Percentiles rank a stretch among this genome's conserved stretches.
These are phyloP conservation scores for Platyrinchus mystaceus DNA, from an alignment of 2,797 vertebrate species.

Conservation along the genomic window DNA sequence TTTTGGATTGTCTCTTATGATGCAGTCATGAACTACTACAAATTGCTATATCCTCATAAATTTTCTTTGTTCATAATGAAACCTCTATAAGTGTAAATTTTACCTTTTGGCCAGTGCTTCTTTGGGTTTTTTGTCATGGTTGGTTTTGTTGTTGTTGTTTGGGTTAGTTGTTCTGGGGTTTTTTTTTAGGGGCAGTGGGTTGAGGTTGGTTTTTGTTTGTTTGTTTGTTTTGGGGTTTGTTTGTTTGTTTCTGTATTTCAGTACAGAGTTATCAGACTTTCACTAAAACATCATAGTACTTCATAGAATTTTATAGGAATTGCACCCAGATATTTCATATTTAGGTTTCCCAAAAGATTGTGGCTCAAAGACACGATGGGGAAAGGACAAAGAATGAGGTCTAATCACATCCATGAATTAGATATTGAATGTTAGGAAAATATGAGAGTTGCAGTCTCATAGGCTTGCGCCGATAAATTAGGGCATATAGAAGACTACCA, in stretches of 20 bases:
- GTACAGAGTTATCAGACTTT: background rate
- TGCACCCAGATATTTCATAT: background rate
- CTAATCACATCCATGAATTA: background rate
- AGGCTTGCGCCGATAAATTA: background rate
- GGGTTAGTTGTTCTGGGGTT: background rate
- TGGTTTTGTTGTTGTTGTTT: background rate
- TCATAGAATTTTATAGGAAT: background rate
- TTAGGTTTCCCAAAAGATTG: background rate
- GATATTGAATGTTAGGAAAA: background rate
- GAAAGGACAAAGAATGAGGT: background rate
- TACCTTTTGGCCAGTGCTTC: fast-evolving
- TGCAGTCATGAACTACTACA: background rate
- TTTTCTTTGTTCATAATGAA: background rate
- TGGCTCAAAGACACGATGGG: fast-evolving
- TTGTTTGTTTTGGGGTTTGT: background rate
- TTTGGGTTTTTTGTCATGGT: fast-evolving
- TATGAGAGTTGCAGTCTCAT: background rate
- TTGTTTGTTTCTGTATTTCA: background rate
- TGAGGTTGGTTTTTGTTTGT: background rate
- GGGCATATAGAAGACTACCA: background rate
- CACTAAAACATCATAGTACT: background rate
- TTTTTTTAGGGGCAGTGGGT: background rate
- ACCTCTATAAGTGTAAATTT: background rate
- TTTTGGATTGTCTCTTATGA: background rate
- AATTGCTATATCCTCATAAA: background rate